These are phyloP conservation scores for Caenorhabditis uteleia DNA, from an alignment of 2,888 invertebrate genomes.

Conservation along the genomic window DNA sequence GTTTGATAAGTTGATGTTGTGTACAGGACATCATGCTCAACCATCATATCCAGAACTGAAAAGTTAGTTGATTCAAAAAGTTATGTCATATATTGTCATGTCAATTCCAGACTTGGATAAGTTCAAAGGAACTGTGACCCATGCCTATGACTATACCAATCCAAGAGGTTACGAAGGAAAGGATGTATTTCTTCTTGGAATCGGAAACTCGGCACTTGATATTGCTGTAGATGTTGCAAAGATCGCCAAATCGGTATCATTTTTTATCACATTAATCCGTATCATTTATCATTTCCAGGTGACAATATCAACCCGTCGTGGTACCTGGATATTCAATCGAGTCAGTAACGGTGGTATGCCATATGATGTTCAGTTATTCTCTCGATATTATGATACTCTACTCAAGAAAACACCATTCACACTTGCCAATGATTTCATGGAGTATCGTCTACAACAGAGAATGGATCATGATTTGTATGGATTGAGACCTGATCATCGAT, in stretches of 20 bases:
- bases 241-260: conserved; percentile 58
- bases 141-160: conserved; percentile 66
- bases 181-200: conserved; percentile 72
- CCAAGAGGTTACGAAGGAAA: conserved; percentile 69
- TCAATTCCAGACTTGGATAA: conserved; percentile 67
- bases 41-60: conserved; percentile 71
- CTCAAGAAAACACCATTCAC: conserved; percentile 60
- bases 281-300: conserved; percentile 61
- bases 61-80: conserved; percentile 23
- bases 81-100: background rate
- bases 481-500: conserved; percentile 64
- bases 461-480: conserved; percentile 68
- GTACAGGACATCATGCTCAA: conserved; percentile 73
- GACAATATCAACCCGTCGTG: conserved; percentile 71
- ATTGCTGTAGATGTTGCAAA: conserved; percentile 71
- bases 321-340: conserved; percentile 71
- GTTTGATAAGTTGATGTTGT: conserved; percentile 73
- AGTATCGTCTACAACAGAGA: conserved; percentile 58
- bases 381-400: conserved; percentile 58
- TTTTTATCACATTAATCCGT: background rate
- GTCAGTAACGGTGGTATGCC: conserved; percentile 62
- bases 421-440: conserved; percentile 68
- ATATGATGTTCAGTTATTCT: conserved; percentile 53
- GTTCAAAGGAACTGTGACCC: conserved; percentile 63
- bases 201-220: conserved; percentile 73